A percentile compares a stretch with the other conserved stretches of the same genome.
phyloP scores from a whole-genome alignment of 1,140 invertebrate genomes.

The Centruroides sculpturatus region DNA sequence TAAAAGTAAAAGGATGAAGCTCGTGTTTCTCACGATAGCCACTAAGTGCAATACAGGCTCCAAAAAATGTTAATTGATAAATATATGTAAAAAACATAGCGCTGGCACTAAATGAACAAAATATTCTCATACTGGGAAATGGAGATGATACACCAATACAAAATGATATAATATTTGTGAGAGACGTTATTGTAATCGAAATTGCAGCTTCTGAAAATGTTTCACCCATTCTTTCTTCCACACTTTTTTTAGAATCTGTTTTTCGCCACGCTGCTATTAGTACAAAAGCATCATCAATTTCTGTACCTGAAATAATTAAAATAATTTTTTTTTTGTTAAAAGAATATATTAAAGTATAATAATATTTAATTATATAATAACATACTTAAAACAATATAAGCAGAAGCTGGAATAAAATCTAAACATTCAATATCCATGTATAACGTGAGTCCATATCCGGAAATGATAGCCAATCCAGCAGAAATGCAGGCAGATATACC shows the following conservation, averaged over 20 bases:
- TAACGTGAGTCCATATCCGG: slow-evolving; percentile 68
- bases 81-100: slow-evolving; percentile 84
- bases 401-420: no score
- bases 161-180: slow-evolving; percentile 92
- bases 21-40: slow-evolving; percentile 74
- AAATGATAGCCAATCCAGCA: slow-evolving; percentile 70
- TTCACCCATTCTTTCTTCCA: slow-evolving; percentile 68
- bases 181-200: slow-evolving; percentile 91
- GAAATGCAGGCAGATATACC: slow-evolving; percentile 80
- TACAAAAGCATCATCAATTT: slow-evolving; percentile 92
- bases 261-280: slow-evolving; percentile 85
- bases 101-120: slow-evolving; percentile 87
- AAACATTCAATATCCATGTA: no score
- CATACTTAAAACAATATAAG: no score
- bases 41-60: slow-evolving; percentile 72
- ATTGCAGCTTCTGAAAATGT: slow-evolving; percentile 90
- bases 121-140: slow-evolving; percentile 86
- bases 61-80: slow-evolving; percentile 89
- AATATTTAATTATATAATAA: no score
- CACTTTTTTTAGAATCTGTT: slow-evolving; percentile 56
- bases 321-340: no score
- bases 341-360: no score
- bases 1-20: slow-evolving; percentile 22
- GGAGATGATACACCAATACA: slow-evolving; percentile 90
- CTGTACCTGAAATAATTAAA: slow-evolving; percentile 51